A percentile compares a stretch with the other conserved stretches of the same genome.
Conservation (phyloP, 2,888 invertebrate species). For the Diploptera punctata region DNA sequence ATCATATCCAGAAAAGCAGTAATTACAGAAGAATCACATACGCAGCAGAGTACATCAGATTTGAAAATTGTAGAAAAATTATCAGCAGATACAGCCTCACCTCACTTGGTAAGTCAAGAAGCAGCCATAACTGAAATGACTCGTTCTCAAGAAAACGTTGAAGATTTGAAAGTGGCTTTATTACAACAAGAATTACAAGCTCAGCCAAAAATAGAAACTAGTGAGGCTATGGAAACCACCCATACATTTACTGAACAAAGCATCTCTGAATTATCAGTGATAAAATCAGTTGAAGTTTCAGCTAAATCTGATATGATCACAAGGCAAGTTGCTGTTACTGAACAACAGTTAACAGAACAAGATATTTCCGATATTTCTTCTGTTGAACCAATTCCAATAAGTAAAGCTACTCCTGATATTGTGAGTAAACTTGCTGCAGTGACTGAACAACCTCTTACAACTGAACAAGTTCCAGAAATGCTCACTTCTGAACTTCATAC, state of each 20-base stretch:
- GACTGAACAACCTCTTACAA: conserved; percentile 28
- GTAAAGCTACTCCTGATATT: neutral
- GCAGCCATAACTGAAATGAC: conserved; percentile 31
- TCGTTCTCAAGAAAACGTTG: neutral
- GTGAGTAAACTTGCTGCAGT: conserved; percentile 3
- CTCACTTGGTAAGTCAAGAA: conserved; percentile 21
- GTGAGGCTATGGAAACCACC: conserved; percentile 15
- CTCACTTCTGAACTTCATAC: conserved; percentile 13
- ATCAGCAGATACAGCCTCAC: conserved; percentile 20
- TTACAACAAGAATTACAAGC: conserved; percentile 29
- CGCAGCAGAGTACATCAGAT: conserved; percentile 28
- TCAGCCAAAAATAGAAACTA: conserved; percentile 1
- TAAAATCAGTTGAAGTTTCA: neutral
- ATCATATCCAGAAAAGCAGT: conserved; percentile 25
- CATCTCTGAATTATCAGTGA: neutral
- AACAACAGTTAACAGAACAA: conserved; percentile 30
- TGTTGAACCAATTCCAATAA: neutral
- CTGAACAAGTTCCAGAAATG: conserved; percentile 28
- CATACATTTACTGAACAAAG: neutral
- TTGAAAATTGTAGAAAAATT: neutral
- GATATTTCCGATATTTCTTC: neutral
- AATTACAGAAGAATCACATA: conserved; percentile 24
- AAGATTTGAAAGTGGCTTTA: neutral
- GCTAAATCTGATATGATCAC: conserved; percentile 25
- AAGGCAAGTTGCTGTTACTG: conserved; percentile 24